Percentiles rank a stretch among this genome's conserved stretches.
Conservation (phyloP, 2,797 vertebrate genomes). For the Bufotes viridis region DNA sequence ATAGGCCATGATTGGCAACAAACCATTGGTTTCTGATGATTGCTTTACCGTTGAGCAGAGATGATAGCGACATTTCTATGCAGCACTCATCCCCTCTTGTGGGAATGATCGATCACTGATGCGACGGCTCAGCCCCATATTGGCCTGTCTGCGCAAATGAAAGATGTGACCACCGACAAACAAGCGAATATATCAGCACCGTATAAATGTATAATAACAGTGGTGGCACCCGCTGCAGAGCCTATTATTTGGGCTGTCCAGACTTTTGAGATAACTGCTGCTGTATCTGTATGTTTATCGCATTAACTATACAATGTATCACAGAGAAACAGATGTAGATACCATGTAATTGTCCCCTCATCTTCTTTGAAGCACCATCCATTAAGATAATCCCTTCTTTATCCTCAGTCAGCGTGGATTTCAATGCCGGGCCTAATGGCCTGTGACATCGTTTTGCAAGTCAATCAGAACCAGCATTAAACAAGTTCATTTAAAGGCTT, state of each 20-base stretch:
- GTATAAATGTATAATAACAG: conserved; percentile 2
- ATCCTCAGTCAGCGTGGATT: conserved; percentile 21
- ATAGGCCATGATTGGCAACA: too few species aligned
- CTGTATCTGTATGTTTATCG: neutral
- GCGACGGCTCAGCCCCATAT: too few species aligned
- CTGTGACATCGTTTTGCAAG: conserved; percentile 68
- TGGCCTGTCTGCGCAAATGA: too few species aligned
- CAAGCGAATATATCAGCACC: neutral
- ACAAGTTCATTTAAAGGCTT: conserved; percentile 67
- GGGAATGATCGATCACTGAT: too few species aligned
- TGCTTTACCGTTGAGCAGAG: too few species aligned
- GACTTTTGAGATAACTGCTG: neutral
- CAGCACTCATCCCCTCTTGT: too few species aligned
- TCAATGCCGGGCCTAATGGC: conserved; percentile 53
- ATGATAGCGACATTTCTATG: too few species aligned
- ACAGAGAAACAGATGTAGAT: neutral
- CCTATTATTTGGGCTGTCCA: neutral
- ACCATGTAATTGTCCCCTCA: neutral
- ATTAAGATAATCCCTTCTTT: conserved; percentile 26
- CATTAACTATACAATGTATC: neutral
- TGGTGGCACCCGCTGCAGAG: neutral
- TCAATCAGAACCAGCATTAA: conserved; percentile 68
- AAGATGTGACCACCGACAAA: too few species aligned
- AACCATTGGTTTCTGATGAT: too few species aligned
- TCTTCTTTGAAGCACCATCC: neutral